phyloP scores from a whole-genome alignment of 2,797 vertebrate species.

The Chelonia mydas region DNA sequence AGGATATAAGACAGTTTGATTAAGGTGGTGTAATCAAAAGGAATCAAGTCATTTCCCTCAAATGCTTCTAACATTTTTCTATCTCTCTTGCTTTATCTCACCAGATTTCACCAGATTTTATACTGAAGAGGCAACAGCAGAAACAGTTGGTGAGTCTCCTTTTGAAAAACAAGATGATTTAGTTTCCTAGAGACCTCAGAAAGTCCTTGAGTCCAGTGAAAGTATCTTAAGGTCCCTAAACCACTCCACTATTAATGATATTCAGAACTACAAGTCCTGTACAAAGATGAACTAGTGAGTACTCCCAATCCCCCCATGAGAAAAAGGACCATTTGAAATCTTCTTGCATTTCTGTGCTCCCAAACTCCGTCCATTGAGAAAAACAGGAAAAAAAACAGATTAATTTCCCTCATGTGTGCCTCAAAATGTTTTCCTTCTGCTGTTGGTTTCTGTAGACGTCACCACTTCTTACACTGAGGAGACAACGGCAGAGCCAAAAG shows the following conservation, averaged over 20 bases:
- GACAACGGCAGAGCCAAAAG: not conserved
- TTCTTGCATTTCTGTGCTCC: not conserved
- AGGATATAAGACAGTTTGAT: rapidly evolving
- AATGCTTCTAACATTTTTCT: not conserved
- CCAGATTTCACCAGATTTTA: not conserved
- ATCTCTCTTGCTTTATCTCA: not conserved
- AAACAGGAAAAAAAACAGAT: not conserved
- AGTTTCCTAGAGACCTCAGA: not conserved
- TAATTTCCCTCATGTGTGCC: not conserved
- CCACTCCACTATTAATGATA: not conserved
- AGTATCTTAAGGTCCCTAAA: not conserved
- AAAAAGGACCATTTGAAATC: not conserved
- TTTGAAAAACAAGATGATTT: not conserved
- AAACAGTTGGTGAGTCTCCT: not conserved
- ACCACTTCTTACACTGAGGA: not conserved
- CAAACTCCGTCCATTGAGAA: not conserved
- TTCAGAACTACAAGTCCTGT: not conserved
- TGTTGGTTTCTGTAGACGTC: not conserved
- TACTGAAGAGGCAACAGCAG: not conserved
- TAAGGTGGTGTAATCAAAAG: not conserved
- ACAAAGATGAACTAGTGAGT: not conserved
- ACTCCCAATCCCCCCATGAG: not conserved
- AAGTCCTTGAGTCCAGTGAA: not conserved
- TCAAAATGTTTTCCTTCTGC: not conserved
- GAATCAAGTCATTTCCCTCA: not conserved